Evolutionary conservation across 2,113 vertebrate genomes (phyloP).

Genomic region (Phycodurus eques): DNA sequence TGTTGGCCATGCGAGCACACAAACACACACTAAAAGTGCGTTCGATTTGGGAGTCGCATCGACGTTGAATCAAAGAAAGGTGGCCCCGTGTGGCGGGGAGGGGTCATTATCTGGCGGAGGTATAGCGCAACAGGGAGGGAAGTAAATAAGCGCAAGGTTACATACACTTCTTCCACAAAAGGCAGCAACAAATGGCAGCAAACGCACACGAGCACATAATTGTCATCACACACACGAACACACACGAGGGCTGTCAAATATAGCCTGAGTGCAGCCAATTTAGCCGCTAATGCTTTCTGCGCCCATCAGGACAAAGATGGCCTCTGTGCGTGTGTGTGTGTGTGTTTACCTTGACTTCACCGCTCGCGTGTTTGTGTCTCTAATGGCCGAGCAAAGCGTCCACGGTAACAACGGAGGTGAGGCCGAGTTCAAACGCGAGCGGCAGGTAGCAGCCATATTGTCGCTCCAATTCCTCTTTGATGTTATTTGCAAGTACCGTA

Average conservation of each 20-base stretch:
- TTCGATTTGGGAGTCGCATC: constrained; percentile 48
- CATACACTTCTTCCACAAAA: constrained; percentile 27
- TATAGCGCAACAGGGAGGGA: not conserved
- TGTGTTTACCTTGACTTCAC: constrained; percentile 53
- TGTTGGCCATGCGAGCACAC: not conserved
- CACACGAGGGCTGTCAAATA: constrained; percentile 52
- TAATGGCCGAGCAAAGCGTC: constrained; percentile 70
- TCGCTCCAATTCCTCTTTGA: not conserved
- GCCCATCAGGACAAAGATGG: constrained; percentile 60
- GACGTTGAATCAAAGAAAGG: constrained; percentile 48
- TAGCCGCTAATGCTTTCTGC: constrained; percentile 66
- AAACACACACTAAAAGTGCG: constrained; percentile 39
- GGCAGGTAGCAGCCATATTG: constrained; percentile 34
- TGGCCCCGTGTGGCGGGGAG: constrained; percentile 32
- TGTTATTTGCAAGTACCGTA: not conserved
- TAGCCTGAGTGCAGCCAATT: constrained; percentile 65
- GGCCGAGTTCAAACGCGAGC: constrained; percentile 56
- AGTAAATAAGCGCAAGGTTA: constrained; percentile 25
- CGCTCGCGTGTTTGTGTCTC: constrained; percentile 49
- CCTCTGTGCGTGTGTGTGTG: constrained; percentile 41
- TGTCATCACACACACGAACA: constrained; percentile 52
- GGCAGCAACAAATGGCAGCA: constrained; percentile 24
- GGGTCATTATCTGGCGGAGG: constrained; percentile 50
- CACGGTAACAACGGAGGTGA: constrained; percentile 64
- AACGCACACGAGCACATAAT: constrained; percentile 36